phyloP scores from a whole-genome alignment of 2,797 vertebrate species.

The Petrocephalus schoutedeni region DNA sequence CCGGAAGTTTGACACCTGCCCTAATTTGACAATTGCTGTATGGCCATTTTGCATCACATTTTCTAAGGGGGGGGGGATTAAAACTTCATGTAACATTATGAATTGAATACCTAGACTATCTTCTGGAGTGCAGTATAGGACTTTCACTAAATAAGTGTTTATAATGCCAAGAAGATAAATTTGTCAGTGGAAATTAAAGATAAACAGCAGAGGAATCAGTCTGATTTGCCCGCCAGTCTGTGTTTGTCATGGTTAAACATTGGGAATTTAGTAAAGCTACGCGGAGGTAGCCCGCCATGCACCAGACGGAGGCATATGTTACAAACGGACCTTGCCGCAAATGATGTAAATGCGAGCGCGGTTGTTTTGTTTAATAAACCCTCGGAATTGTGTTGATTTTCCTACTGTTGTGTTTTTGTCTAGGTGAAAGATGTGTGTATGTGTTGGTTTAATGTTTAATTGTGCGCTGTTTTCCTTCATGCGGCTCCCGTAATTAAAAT shows the following conservation, averaged over 20 bases:
- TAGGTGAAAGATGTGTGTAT: conserved; percentile 1
- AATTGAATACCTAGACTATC: neutral
- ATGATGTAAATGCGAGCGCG: neutral
- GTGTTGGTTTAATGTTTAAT: conserved; percentile 20
- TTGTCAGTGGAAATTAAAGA: conserved; percentile 4
- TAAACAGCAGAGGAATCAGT: neutral
- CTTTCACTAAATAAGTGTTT: conserved; percentile 6
- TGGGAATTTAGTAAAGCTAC: neutral
- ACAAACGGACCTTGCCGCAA: neutral
- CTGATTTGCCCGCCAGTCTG: conserved; percentile 4
- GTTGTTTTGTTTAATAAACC: conserved; percentile 6
- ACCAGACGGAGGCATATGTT: neutral
- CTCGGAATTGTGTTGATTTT: conserved; percentile 5
- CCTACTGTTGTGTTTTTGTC: neutral
- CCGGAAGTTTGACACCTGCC: neutral
- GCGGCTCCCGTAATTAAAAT: conserved; percentile 23
- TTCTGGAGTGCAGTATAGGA: neutral
- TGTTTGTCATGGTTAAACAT: conserved; percentile 14
- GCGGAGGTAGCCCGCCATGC: neutral
- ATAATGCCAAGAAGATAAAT: conserved; percentile 14
- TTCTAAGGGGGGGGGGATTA: neutral
- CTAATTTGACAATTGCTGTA: neutral
- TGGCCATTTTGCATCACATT: neutral
- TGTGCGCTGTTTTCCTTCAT: neutral
- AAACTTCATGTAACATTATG: neutral